phyloP scores from a whole-genome alignment of 2,113 vertebrate species.

The Procavia capensis region DNA sequence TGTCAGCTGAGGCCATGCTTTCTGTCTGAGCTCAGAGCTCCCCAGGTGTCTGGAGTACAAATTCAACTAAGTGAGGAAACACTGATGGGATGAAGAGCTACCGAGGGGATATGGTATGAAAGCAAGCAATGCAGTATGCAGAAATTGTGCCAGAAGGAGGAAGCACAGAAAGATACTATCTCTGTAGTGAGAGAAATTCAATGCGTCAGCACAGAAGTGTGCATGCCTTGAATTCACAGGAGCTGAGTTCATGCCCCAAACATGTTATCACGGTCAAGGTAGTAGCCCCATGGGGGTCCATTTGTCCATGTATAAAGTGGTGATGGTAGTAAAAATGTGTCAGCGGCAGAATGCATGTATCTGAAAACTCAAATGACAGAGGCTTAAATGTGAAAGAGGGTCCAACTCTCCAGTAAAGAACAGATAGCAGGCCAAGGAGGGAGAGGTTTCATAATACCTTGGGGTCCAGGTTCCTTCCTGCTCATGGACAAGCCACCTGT shows the following conservation, averaged over 20 bases:
- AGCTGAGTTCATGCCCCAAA: neutral
- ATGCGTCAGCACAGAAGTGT: neutral
- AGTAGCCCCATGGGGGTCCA: neutral
- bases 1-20: neutral
- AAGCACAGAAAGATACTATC: neutral
- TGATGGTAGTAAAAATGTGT: neutral
- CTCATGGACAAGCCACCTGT: neutral
- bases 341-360: neutral
- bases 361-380: neutral
- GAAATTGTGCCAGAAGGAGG: neutral
- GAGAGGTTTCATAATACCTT: neutral
- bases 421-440: neutral
- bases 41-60: neutral
- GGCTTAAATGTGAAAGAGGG: neutral
- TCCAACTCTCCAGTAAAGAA: neutral
- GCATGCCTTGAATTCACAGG: neutral
- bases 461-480: neutral
- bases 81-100: neutral
- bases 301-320: neutral
- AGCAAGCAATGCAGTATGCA: neutral
- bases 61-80: neutral
- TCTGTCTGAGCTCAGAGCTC: neutral
- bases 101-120: neutral
- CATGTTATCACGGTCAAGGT: neutral
- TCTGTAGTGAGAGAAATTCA: neutral